These are phyloP conservation scores for Acleris holmiana DNA, from an alignment of 2,888 invertebrate species.

Conservation along the genomic window DNA sequence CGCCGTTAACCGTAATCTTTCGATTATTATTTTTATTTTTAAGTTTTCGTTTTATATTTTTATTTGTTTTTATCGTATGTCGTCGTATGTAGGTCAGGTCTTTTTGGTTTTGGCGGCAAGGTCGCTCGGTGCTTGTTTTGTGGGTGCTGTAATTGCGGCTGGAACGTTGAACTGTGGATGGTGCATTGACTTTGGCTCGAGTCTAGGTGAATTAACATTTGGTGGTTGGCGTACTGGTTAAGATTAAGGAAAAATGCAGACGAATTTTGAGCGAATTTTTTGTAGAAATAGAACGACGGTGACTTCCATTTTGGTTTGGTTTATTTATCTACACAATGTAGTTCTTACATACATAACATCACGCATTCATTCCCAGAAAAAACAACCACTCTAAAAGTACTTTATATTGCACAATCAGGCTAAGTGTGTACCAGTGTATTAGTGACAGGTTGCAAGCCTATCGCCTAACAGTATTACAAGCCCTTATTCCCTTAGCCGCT, in stretches of 20 bases:
- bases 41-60: slow-evolving; percentile 69
- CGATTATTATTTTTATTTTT: slow-evolving; percentile 82
- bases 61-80: slow-evolving; percentile 70
- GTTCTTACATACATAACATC: too few species aligned
- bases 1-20: slow-evolving; percentile 77
- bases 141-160: slow-evolving; percentile 46
- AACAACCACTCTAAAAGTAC: too few species aligned
- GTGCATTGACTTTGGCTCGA: slow-evolving; percentile 22
- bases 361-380: too few species aligned
- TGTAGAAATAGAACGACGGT: too few species aligned
- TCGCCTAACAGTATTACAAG: too few species aligned
- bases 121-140: slow-evolving; percentile 68
- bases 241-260: background rate
- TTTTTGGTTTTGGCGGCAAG: slow-evolving; percentile 79
- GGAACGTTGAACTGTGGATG: slow-evolving; percentile 51
- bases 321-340: too few species aligned
- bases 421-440: too few species aligned
- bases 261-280: too few species aligned
- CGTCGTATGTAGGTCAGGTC: slow-evolving; percentile 81
- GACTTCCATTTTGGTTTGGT: too few species aligned
- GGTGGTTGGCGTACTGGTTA: background rate
- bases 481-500: too few species aligned
- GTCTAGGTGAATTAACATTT: slow-evolving; percentile 1
- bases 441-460: too few species aligned
- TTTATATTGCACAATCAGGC: too few species aligned